Evolutionary conservation across 2,888 invertebrate species (phyloP), one percentile per base, ranked within the genome.

Genomic region (Epinotia bilunana): DNA sequence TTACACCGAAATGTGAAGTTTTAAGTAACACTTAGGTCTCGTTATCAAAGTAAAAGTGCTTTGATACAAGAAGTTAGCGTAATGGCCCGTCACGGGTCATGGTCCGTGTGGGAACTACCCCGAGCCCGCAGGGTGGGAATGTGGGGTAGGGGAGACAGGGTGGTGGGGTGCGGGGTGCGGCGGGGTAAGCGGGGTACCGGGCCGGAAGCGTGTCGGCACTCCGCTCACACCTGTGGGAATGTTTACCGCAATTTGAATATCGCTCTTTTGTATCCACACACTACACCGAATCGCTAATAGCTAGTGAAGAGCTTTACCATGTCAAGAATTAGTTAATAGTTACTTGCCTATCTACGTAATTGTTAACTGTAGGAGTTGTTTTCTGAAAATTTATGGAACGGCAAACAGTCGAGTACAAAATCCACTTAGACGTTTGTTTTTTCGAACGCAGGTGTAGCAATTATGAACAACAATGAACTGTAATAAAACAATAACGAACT

Each of bases 181-280:
- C 63, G 81, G 83, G 86, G 87, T 86, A 86, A 89, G 87, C 89
- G 89, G 92, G 91, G 90, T 86, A 88, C 86, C 85, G 82, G 87
- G 87, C 92, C 92, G 93, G 93, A 93, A 93, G 88, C 86, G 87
- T 84, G 87, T 87, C 87, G 88, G 90, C 92, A 88, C 87, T 88
- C 88, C 84, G 79, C 83, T 80, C 82, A 83, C 92, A 92, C 92
- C 93, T 93, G 92, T 93, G 93, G 88, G 91, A 93, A 92, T 90
- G 87, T 86, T 80, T 81, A 80, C 82, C 80, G 84, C 87, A 86
- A 89, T 91, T 91, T 88, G 84, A 89, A 88, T 89, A 89, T 85
- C 81, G 82, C 81, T 79, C 79, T 79, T 79, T 80, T 73, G 76
- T 77, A 70, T 70, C 73, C 53, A 39, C 33, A 72, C 78, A 79